A percentile compares a stretch with the other conserved stretches of the same genome.
Conservation (phyloP, 2,888 invertebrate genomes). For the Hypomecis punctinalis region DNA sequence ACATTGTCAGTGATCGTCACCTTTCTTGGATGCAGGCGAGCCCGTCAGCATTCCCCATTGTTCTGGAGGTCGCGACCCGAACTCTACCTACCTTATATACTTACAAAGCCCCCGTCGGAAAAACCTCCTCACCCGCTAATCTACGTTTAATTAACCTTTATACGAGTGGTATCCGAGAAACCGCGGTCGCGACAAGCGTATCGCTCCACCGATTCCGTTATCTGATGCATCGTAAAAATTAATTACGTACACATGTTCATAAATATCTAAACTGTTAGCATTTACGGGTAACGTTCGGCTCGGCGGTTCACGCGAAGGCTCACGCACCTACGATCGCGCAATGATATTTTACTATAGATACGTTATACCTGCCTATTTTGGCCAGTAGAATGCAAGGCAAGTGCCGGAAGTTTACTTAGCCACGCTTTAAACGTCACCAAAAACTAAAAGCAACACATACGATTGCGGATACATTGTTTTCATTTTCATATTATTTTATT, state of each 20-base stretch:
- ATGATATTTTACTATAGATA: too few species aligned
- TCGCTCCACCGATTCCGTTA: constrained; percentile 76
- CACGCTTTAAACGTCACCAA: too few species aligned
- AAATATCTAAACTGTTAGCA: constrained; percentile 81
- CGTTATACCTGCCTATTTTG: too few species aligned
- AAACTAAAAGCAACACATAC: too few species aligned
- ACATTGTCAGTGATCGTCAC: constrained; percentile 45
- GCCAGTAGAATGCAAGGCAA: too few species aligned
- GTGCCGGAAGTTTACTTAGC: too few species aligned
- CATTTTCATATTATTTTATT: too few species aligned
- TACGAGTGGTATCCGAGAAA: constrained; percentile 59
- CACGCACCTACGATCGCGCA: constrained; percentile 64
- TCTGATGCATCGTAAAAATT: constrained; percentile 84
- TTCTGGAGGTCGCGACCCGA: constrained; percentile 54
- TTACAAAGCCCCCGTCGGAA: constrained; percentile 47
- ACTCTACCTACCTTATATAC: constrained; percentile 54
- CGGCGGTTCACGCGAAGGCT: constrained; percentile 68
- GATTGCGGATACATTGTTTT: too few species aligned
- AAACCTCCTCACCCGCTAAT: constrained; percentile 62
- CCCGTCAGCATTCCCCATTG: constrained; percentile 49
- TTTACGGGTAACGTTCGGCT: constrained; percentile 74
- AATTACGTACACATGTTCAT: constrained; percentile 84
- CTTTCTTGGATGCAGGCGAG: constrained; percentile 17
- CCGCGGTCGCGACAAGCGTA: constrained; percentile 73
- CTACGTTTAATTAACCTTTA: constrained; percentile 73